Percentiles rank a stretch among this genome's conserved stretches.
phyloP scores from a whole-genome alignment of 2,113 vertebrate species.

The Amphiprion ocellaris region DNA sequence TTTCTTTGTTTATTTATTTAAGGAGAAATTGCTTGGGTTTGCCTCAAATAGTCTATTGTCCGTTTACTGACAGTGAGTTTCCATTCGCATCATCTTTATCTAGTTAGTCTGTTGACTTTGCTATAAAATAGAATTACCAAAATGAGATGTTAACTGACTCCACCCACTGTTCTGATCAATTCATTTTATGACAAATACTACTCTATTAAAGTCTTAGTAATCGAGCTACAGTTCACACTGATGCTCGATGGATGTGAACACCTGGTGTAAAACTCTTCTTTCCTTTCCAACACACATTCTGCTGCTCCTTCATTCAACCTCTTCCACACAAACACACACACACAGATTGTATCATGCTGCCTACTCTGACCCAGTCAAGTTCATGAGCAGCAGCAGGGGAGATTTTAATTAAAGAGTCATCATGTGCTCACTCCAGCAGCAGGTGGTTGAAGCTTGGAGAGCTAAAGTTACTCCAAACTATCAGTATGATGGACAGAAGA shows the following conservation, averaged over 20 bases:
- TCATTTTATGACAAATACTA: too few species aligned
- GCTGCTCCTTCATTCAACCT: neutral
- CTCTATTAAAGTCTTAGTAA: neutral
- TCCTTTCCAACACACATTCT: neutral
- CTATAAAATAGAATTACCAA: too few species aligned
- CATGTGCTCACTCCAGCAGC: slow-evolving; percentile 23
- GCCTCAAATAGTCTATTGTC: too few species aligned
- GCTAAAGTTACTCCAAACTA: slow-evolving; percentile 22
- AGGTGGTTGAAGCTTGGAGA: slow-evolving; percentile 20
- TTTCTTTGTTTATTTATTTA: too few species aligned
- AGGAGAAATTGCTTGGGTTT: too few species aligned
- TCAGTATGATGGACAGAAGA: slow-evolving; percentile 1
- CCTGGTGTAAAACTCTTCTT: neutral
- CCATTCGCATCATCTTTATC: too few species aligned
- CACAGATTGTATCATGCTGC: slow-evolving; percentile 8
- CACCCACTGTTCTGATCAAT: too few species aligned
- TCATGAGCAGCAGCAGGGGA: slow-evolving; percentile 5
- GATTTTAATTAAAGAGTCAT: slow-evolving; percentile 48
- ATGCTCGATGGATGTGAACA: too few species aligned
- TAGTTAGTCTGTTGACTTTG: too few species aligned
- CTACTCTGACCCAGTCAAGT: slow-evolving; percentile 20
- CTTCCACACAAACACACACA: neutral
- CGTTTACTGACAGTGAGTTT: too few species aligned
- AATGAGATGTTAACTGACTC: too few species aligned
- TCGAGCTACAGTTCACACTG: neutral